phyloP scores from a whole-genome alignment of 2,888 invertebrate species.

The Dryomyza anilis region DNA sequence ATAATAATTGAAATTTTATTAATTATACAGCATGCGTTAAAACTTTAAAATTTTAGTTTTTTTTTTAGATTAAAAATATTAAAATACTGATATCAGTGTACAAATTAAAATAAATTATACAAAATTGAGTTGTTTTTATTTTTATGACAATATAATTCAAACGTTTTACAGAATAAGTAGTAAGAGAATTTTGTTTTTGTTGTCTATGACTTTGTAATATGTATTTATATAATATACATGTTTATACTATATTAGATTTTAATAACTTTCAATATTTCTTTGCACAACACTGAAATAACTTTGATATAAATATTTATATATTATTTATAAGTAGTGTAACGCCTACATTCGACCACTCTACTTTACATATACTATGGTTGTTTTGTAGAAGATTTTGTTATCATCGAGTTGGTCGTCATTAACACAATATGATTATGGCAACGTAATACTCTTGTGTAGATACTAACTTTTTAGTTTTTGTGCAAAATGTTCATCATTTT shows the following conservation, averaged over 20 bases:
- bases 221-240: constrained; percentile 2
- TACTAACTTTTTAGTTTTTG: too few species aligned
- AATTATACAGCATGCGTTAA: background rate
- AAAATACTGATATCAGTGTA: background rate
- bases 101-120: too few species aligned
- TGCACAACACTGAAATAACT: constrained; percentile 27
- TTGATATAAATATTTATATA: constrained; percentile 16
- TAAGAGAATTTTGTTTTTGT: background rate
- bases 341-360: background rate
- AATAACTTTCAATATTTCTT: constrained; percentile 26
- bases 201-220: background rate
- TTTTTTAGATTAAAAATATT: background rate
- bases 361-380: constrained; percentile 10
- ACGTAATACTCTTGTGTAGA: too few species aligned
- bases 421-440: too few species aligned
- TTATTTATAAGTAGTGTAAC: too few species aligned
- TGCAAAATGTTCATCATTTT: too few species aligned
- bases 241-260: constrained; percentile 14
- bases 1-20: constrained; percentile 1
- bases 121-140: too few species aligned
- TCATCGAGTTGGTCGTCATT: too few species aligned
- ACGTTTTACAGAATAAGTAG: background rate
- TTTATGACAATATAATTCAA: too few species aligned
- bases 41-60: too few species aligned
- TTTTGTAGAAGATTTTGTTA: background rate